phyloP scores from a whole-genome alignment of 2,888 invertebrate species.

The Acholoe squamosa region DNA sequence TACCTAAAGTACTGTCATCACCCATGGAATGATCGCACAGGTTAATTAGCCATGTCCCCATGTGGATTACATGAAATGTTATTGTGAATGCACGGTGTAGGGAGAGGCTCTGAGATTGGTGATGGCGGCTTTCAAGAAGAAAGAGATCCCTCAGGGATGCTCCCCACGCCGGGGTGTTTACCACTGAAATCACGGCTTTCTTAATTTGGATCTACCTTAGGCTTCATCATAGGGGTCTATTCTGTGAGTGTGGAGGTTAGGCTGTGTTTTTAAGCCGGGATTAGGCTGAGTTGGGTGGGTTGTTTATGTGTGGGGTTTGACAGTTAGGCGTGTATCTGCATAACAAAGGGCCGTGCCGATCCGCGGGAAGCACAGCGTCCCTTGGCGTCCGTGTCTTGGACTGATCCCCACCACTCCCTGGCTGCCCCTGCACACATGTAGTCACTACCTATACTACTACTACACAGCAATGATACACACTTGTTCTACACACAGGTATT shows the following conservation, averaged over 20 bases:
- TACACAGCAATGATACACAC: no score
- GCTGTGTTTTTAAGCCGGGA: neutral
- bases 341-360: constrained; percentile 57
- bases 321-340: constrained; percentile 57
- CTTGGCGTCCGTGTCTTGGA: no score
- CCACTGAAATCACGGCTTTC: neutral
- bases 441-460: neutral
- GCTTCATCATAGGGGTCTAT: neutral
- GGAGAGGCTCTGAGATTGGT: neutral
- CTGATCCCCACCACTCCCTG: neutral
- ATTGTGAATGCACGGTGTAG: no score
- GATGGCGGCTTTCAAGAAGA: constrained; percentile 61
- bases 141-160: constrained; percentile 29
- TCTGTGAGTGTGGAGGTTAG: neutral
- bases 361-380: constrained; percentile 55
- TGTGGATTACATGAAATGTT: no score
- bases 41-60: no score
- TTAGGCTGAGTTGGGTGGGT: neutral
- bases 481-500: no score
- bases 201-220: no score
- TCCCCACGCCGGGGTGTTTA: neutral
- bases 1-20: no score
- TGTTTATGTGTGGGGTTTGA: constrained; percentile 58
- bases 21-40: no score
- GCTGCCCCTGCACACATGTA: neutral